A percentile compares a stretch with the other conserved stretches of the same genome.
Conservation (phyloP, 2,113 vertebrate genomes). For the Dendropsophus ebraccatus region DNA sequence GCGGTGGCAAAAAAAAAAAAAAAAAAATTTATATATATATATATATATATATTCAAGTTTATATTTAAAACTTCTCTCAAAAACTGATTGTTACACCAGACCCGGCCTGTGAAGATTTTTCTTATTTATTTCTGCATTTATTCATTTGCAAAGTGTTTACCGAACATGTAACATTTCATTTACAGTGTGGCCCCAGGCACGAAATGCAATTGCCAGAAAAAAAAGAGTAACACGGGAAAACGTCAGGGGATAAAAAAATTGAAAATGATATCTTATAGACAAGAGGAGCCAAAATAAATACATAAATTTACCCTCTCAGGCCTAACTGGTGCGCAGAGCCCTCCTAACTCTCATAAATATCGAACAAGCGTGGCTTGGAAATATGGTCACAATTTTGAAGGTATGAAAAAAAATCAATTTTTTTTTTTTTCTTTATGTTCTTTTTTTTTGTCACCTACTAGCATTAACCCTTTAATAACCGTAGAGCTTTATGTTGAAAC, state of each 20-base stretch:
- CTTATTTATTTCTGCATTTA: conserved; percentile 79
- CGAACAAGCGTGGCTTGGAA: conserved; percentile 45
- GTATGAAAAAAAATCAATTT: conserved; percentile 36
- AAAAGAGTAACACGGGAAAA: conserved; percentile 67
- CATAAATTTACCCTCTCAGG: conserved; percentile 53
- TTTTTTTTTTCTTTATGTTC: conserved; percentile 49
- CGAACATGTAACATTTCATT: conserved; percentile 83
- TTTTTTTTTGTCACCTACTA: conserved; percentile 34
- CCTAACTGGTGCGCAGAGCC: conserved; percentile 45
- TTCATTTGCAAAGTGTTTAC: conserved; percentile 80
- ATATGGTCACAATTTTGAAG: conserved; percentile 56
- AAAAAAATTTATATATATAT: neutral
- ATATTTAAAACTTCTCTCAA: conserved; percentile 3
- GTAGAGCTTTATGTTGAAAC: neutral
- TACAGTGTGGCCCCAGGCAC: conserved; percentile 76
- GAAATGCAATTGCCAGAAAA: conserved; percentile 73
- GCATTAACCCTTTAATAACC: conserved; percentile 20
- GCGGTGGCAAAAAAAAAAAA: conserved; percentile 20
- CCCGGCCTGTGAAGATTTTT: conserved; percentile 33
- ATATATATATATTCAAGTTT: neutral
- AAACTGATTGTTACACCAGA: neutral
- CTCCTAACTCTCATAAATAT: conserved; percentile 56
- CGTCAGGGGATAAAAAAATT: conserved; percentile 52
- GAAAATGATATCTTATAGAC: conserved; percentile 46
- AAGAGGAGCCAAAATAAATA: conserved; percentile 50